Evolutionary conservation across 2,888 invertebrate genomes (phyloP).

Genomic region (Halictus ligatus): DNA sequence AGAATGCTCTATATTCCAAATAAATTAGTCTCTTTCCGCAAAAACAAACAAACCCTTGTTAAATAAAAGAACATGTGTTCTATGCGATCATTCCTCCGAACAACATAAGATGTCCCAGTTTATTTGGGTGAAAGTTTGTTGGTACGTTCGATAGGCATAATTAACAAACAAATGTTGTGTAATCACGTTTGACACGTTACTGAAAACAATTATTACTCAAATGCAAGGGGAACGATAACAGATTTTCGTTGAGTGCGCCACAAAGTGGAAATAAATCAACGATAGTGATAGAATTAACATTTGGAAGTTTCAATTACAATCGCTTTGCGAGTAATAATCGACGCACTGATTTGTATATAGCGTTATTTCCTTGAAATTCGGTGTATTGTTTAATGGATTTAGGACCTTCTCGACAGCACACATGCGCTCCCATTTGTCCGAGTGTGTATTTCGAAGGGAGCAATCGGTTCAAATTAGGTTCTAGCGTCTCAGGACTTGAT

Average conservation of each 20-base stretch:
- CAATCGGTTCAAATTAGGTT: not conserved
- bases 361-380: not conserved
- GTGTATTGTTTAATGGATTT: not conserved
- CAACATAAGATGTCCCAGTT: not conserved
- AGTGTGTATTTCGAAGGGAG: not conserved
- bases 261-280: no score
- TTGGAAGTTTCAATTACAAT: no score
- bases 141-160: not conserved
- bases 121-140: not conserved
- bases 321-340: not conserved
- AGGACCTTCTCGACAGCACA: not conserved
- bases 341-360: not conserved
- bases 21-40: not conserved
- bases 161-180: not conserved
- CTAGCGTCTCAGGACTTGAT: not conserved
- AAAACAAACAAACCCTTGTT: not conserved
- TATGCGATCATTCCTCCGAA: not conserved
- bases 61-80: not conserved
- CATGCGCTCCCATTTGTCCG: constrained; percentile 2
- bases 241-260: no score
- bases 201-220: not conserved
- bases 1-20: not conserved
- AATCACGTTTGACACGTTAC: not conserved
- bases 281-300: no score
- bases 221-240: not conserved